A percentile compares a stretch with the other conserved stretches of the same genome.
Evolutionary conservation across 2,113 vertebrate genomes (phyloP).

Genomic region (Mixornis gularis): DNA sequence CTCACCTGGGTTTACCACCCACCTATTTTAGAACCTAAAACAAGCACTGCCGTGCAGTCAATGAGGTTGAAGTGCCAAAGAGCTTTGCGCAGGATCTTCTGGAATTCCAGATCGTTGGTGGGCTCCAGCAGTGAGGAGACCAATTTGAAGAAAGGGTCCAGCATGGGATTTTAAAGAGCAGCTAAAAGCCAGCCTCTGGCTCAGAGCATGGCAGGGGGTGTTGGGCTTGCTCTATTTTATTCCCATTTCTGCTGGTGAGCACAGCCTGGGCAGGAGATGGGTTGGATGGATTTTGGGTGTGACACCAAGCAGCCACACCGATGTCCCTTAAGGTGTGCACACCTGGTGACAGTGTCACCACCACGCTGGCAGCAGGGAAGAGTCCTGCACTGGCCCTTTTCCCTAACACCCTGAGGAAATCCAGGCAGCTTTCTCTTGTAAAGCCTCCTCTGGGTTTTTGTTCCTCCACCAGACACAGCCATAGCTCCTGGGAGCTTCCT

Average conservation of each 20-base stretch:
- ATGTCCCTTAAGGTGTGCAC: neutral
- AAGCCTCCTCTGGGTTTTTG: neutral
- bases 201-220: neutral
- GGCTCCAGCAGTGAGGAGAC: neutral
- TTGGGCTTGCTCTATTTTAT: neutral
- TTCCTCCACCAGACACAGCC: neutral
- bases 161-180: neutral
- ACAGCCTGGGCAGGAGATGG: neutral
- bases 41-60: neutral
- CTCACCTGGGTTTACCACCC: neutral
- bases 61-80: neutral
- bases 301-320: rapidly evolving
- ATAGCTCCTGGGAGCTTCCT: neutral
- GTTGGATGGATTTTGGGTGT: neutral
- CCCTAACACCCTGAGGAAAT: neutral
- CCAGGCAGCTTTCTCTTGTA: neutral
- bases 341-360: neutral
- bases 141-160: neutral
- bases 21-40: neutral
- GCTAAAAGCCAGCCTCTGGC: neutral
- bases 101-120: neutral
- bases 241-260: neutral
- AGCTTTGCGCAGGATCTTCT: neutral
- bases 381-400: neutral
- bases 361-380: neutral